Conservation (phyloP, 2,797 vertebrate genomes). For the Morelia viridis region DNA sequence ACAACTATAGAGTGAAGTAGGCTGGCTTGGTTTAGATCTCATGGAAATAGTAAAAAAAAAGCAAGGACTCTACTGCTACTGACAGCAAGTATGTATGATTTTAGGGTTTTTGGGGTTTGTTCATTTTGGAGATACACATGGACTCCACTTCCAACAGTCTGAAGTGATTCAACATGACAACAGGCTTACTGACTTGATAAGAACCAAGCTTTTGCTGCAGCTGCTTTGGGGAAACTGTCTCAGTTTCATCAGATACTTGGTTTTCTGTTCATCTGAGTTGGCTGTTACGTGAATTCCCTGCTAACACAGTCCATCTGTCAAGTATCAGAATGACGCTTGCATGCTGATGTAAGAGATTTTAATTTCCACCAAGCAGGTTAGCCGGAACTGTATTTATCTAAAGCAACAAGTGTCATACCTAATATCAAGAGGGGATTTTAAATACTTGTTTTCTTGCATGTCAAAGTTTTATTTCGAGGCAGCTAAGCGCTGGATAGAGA, state of each 20-base stretch:
- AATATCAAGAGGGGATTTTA: background rate
- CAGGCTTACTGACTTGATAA: background rate
- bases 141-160: background rate
- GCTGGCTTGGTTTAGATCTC: no score
- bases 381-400: background rate
- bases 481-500: background rate
- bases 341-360: background rate
- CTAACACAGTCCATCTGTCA: background rate
- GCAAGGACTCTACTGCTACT: no score
- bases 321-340: background rate
- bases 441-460: background rate
- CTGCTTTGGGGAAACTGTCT: accelerated
- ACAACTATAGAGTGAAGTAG: no score
- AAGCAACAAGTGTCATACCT: background rate
- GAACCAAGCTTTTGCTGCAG: background rate
- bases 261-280: background rate
- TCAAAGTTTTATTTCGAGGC: background rate
- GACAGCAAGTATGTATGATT: background rate
- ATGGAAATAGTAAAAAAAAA: no score
- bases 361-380: background rate
- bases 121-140: background rate
- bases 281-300: background rate
- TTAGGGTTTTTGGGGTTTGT: no score
- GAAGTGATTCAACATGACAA: background rate
- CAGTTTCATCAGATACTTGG: background rate